Evolutionary conservation across 1,140 invertebrate genomes (phyloP).

Genomic region (Meteorus sp.): DNA sequence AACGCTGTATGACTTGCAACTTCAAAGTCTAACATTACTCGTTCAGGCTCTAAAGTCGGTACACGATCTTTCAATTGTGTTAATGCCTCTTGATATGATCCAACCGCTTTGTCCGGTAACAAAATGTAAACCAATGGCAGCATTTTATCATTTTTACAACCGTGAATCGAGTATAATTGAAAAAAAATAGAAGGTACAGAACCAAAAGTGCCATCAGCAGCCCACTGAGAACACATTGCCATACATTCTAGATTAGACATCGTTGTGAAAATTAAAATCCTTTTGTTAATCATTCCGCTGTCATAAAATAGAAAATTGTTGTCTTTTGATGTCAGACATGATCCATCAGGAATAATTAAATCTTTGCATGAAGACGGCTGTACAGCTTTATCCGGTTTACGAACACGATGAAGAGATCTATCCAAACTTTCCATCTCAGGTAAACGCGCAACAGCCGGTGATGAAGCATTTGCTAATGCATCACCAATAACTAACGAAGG

Average conservation of each 20-base stretch:
- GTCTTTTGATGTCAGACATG: not conserved
- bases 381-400: not conserved
- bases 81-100: not conserved
- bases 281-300: not conserved
- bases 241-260: not conserved
- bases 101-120: not conserved
- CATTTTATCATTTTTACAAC: not conserved
- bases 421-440: not conserved
- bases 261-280: constrained; percentile 1
- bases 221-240: not conserved
- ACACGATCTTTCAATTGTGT: too few relatives aligned
- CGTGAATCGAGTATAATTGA: not conserved
- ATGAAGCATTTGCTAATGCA: not conserved
- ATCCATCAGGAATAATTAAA: not conserved
- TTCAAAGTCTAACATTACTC: too few relatives aligned
- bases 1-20: too few relatives aligned
- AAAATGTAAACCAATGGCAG: not conserved
- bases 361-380: not conserved
- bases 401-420: not conserved
- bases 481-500: not conserved
- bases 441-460: not conserved
- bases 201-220: not conserved
- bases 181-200: not conserved
- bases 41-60: too few relatives aligned
- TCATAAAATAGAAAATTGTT: not conserved